Evolutionary conservation across 2,113 vertebrate species (phyloP).

Genomic region (Dromaius novaehollandiae): DNA sequence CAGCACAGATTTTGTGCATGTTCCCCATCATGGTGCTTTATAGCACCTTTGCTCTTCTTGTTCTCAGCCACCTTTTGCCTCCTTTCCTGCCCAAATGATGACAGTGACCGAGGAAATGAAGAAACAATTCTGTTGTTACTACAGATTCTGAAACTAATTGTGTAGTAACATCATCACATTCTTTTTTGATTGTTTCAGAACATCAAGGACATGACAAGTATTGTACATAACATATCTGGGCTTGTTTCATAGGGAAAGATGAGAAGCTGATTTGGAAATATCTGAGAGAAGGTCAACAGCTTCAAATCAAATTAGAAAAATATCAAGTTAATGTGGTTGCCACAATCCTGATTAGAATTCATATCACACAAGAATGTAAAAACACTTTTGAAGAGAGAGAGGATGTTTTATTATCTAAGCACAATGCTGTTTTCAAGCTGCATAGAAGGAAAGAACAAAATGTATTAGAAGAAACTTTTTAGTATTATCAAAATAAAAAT

Average conservation of each 20-base stretch:
- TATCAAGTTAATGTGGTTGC: not conserved
- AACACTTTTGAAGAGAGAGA: not conserved
- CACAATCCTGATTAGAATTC: not conserved
- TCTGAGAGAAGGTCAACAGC: not conserved
- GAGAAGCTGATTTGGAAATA: not conserved
- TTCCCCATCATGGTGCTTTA: not conserved
- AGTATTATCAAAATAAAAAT: not conserved
- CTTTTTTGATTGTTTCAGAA: not conserved
- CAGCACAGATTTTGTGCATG: not conserved
- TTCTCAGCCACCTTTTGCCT: not conserved
- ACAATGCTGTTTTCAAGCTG: not conserved
- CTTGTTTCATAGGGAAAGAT: not conserved
- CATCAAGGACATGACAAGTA: not conserved
- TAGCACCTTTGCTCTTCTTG: not conserved
- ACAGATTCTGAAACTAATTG: not conserved
- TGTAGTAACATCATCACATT: not conserved
- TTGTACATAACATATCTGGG: not conserved
- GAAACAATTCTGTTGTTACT: not conserved
- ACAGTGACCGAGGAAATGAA: not conserved
- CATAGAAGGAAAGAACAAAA: not conserved
- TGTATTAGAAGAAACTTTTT: not conserved
- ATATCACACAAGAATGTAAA: not conserved
- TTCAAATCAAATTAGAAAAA: not conserved
- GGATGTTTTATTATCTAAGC: not conserved
- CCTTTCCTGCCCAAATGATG: not conserved